Conservation (phyloP, 2,113 vertebrate species). For the Hemiprocne comata region DNA sequence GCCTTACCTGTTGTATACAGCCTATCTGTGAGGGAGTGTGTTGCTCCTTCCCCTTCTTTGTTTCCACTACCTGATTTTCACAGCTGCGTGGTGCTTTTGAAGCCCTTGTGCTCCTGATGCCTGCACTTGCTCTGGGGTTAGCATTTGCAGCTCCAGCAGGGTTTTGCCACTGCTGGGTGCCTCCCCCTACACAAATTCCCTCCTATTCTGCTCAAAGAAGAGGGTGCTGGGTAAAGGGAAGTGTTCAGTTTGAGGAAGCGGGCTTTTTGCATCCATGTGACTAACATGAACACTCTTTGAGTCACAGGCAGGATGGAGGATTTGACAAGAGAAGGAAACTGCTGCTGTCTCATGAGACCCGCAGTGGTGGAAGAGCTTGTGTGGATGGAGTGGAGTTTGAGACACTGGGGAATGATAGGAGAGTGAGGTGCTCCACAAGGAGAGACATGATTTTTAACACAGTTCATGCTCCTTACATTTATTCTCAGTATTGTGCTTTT, state of each 20-base stretch:
- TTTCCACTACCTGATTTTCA: not conserved
- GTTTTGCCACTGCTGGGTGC: not conserved
- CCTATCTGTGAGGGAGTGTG: not conserved
- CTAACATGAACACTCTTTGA: not conserved
- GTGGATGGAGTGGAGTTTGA: not conserved
- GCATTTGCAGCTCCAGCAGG: not conserved
- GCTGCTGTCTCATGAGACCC: not conserved
- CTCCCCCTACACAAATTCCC: not conserved
- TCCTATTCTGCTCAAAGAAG: not conserved
- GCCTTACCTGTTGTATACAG: not conserved
- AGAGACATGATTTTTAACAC: not conserved
- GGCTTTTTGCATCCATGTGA: not conserved
- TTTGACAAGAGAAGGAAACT: not conserved
- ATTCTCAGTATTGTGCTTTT: not conserved
- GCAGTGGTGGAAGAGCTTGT: not conserved
- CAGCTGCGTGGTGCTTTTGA: not conserved
- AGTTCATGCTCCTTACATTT: not conserved
- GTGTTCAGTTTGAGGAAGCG: not conserved
- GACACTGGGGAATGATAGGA: not conserved
- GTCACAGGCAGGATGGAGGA: not conserved
- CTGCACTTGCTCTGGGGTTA: not conserved
- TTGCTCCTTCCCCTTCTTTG: not conserved
- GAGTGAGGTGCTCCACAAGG: not conserved
- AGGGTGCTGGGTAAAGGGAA: not conserved
- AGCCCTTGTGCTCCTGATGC: not conserved